Base-by-base conservation (phyloP, 53 echinoderm and acorn worm species). In the Pentamera pediparva region DNA sequence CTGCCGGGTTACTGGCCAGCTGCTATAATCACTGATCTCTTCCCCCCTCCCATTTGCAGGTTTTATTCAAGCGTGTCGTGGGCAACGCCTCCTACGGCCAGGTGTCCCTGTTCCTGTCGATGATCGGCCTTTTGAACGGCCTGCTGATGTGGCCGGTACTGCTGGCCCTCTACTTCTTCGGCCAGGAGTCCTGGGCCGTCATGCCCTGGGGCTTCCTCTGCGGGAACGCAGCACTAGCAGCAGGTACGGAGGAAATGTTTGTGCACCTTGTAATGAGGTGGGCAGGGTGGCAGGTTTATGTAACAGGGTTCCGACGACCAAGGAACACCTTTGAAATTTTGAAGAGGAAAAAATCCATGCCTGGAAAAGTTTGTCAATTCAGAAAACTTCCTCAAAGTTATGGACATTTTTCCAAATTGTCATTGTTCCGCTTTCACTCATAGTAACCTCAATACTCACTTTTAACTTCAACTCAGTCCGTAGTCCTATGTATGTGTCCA, bases 21-120 rank as follows among this genome's bases (percentile, higher is more conserved):
- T 1, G 47, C 47, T 45, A 1, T 18, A 45, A 45, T 57, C 22
- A 15, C 24, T 19, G 20, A 12, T 57, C 18, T 57, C 39, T 37
- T 59, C 5, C 56, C 27, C 47, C 65, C 34, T 11, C 21, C 65
- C 20, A 32, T 53, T 60, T 25, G 5, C 81, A 92, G 92, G 92
- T 92, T 13, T 49, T 92, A 5, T 92, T 92, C 61, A 89, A 89
- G 61, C 76, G 83, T 4, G 75, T 74, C 45, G 37, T 92, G 0
- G 86, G 86, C 22, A 77, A 89, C 18, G 89, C 92, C 19, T 53
- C 89, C 9, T 86, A 76, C 38, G 92, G 92, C n/a, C 92, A 92
- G 45, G 92, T 92, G 10, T 92, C 92, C 10, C 79, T 92, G 21
- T 92, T 92, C 61, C 74, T 92, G 39, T 69, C 89, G 3, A 58